Evolutionary conservation across 2,888 invertebrate species (phyloP).

Genomic region (Acleris laterana): DNA sequence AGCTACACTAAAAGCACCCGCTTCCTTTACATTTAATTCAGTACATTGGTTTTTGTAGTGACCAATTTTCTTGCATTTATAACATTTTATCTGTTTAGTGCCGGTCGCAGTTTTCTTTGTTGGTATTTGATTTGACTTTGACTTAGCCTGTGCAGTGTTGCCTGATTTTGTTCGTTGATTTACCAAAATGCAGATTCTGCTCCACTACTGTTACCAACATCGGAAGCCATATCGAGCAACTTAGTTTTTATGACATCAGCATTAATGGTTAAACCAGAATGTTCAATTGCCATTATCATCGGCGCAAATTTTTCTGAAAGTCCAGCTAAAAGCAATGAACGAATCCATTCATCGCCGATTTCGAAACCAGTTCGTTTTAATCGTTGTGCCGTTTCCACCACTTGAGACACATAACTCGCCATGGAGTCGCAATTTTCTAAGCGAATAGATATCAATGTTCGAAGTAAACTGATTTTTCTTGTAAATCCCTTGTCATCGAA

Average conservation of each 20-base stretch:
- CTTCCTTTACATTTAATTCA: not conserved
- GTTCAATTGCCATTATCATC: no score
- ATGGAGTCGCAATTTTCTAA: no score
- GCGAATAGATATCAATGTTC: no score
- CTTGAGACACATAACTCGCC: no score
- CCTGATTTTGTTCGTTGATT: not conserved
- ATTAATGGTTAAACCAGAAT: no score
- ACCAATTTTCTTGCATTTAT: not conserved
- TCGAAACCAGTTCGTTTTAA: no score
- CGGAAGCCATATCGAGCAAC: no score
- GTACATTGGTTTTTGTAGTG: not conserved
- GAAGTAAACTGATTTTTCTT: not conserved
- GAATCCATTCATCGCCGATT: no score
- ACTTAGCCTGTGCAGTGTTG: not conserved
- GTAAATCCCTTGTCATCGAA: not conserved
- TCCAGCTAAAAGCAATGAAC: no score
- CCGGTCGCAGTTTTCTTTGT: not conserved
- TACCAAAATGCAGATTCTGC: not conserved
- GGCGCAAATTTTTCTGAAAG: no score
- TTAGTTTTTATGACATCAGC: no score
- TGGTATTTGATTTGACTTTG: not conserved
- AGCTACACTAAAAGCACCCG: not conserved
- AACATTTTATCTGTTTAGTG: not conserved
- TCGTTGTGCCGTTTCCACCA: no score
- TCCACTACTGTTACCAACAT: not conserved